Base-by-base conservation (phyloP, 1,140 invertebrate genomes). In the Rhynchophorus ferrugineus region DNA sequence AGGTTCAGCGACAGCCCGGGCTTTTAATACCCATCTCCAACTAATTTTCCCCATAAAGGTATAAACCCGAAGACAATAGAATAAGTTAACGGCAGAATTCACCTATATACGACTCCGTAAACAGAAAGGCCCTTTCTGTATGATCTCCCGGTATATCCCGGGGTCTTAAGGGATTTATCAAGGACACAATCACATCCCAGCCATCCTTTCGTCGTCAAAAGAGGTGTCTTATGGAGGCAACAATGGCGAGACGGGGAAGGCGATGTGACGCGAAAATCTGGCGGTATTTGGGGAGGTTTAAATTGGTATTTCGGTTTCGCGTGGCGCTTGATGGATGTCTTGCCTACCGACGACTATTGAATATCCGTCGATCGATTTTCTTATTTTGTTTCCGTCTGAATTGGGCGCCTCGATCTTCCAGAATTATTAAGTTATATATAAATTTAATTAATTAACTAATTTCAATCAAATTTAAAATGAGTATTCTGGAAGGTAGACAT, bases 221-320 rank as follows among this genome's bases (percentile, higher is more conserved):
- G 50, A 45, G 50, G 50, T 45, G 43, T 46, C 50, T 52, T 52
- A 46, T 39, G 19, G 44, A 44, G 45, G 43, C 50, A 52, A 52
- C 43, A 52, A 52, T 52, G 50, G 50, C 39, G 45, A 34, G 39
- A 52, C 39, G 37, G 37, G 44, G 21, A 35, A 38, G 44, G 16
- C 35, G 11, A 35, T 24, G 34, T 52, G 43, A 45, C 44, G 50
- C 36, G 50, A 52, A 52, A 52, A 52, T 52, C 50, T 7, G 34
- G 21, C 11, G 20, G 50, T 22, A 44, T 51, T 51, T 44, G 22
- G 21, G 33, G 41, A 20, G 35, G 39, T 49, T 29, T 29, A 5
- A 29, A 29, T 29, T 29, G 24, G 24, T 6, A 29, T 29, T 6
- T 29, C n/a, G n/a, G n/a, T n/a, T n/a, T n/a, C n/a, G n/a, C n/a